Conservation (phyloP, 2,888 invertebrate genomes). For the Pherbina coryleti region DNA sequence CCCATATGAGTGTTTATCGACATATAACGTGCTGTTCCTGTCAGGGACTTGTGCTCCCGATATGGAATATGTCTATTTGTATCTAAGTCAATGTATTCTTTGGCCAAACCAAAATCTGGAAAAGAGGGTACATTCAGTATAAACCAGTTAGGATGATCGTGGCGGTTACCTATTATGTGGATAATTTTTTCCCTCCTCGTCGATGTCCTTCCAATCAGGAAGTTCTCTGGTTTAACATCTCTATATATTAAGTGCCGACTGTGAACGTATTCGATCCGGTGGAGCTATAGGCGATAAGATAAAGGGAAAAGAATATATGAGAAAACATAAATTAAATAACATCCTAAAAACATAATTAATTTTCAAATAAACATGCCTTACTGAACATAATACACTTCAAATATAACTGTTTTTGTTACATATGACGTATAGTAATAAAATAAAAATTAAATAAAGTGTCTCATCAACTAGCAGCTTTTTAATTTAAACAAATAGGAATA, state of each 20-base stretch:
- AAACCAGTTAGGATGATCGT: not conserved
- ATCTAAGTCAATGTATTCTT: slow-evolving; percentile 99
- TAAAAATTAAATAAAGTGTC: slow-evolving; percentile 30
- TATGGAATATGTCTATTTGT: slow-evolving; percentile 99
- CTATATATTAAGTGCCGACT: slow-evolving; percentile 98
- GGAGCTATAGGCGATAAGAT: slow-evolving; percentile 76
- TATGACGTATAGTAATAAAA: not conserved
- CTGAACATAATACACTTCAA: not conserved
- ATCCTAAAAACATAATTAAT: not conserved
- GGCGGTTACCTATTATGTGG: slow-evolving; percentile 90
- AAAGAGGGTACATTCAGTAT: slow-evolving; percentile 19
- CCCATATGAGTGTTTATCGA: slow-evolving; percentile 99
- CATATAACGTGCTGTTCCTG: slow-evolving; percentile 99
- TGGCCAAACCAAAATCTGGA: slow-evolving; percentile 99
- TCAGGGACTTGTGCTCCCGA: slow-evolving; percentile 99
- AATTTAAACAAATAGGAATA: not conserved
- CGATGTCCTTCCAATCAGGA: slow-evolving; percentile 97
- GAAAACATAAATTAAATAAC: not conserved
- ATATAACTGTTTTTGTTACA: not conserved
- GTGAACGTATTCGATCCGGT: slow-evolving; percentile 99
- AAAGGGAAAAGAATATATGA: not conserved
- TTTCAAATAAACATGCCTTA: not conserved
- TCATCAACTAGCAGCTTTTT: slow-evolving; percentile 28
- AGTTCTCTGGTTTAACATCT: slow-evolving; percentile 99
- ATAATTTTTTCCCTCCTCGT: slow-evolving; percentile 98